Conservation (phyloP, 2,113 vertebrate species). For the Edolisoma coerulescens region DNA sequence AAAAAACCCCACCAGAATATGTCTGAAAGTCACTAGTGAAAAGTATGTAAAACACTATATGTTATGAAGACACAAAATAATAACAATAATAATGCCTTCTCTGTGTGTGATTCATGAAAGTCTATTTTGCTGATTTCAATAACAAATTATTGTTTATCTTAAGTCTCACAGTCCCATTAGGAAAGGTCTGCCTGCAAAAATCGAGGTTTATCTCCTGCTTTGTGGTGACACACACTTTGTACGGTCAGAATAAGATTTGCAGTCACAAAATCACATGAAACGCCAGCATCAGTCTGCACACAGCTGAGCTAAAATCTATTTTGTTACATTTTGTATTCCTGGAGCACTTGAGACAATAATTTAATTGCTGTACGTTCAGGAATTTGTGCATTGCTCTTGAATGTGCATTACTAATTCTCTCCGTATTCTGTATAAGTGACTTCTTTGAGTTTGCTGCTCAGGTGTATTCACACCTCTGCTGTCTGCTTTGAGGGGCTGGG, state of each 20-base stretch:
- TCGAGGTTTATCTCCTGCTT: background rate
- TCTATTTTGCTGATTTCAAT: background rate
- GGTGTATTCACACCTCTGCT: conserved; percentile 20
- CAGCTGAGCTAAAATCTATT: background rate
- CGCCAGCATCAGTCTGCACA: background rate
- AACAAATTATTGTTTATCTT: conserved; percentile 8
- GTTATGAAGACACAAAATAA: background rate
- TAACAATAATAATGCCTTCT: background rate
- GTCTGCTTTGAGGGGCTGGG: background rate
- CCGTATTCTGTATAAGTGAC: background rate
- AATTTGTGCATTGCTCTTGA: background rate
- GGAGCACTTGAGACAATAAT: background rate
- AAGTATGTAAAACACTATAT: background rate
- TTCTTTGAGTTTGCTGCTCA: background rate
- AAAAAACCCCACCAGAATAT: background rate
- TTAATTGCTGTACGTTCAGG: background rate
- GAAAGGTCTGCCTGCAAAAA: conserved; percentile 10
- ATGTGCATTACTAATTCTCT: background rate
- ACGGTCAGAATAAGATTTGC: background rate
- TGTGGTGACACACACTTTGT: background rate
- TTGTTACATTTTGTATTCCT: background rate
- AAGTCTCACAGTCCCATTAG: background rate
- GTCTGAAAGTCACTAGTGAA: background rate
- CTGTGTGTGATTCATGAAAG: background rate
- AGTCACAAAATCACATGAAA: background rate